Evolutionary conservation across 2,113 vertebrate genomes (phyloP).

Genomic region (Menidia beryllina): DNA sequence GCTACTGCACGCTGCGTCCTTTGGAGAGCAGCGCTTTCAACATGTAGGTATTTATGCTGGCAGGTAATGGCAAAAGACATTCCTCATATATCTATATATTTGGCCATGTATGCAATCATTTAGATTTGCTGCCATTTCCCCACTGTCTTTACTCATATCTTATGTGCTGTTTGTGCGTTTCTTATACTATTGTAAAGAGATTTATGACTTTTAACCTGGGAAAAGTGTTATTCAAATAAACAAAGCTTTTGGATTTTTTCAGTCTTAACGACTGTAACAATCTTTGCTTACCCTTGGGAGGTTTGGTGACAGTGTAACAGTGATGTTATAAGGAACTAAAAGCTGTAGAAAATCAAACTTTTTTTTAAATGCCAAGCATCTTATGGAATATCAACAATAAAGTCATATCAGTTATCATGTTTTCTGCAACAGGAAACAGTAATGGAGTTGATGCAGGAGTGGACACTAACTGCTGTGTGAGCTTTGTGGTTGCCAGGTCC

Average conservation of each 20-base stretch:
- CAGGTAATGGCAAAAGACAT: background rate
- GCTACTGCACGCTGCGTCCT: slow-evolving; percentile 34
- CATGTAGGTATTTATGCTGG: background rate
- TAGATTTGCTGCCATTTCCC: no score
- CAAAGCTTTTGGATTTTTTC: background rate
- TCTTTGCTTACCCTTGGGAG: no score
- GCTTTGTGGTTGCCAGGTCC: slow-evolving; percentile 45
- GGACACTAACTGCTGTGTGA: slow-evolving; percentile 36
- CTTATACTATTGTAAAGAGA: no score
- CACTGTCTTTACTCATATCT: no score
- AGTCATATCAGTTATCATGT: no score
- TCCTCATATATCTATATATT: no score
- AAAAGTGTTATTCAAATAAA: no score
- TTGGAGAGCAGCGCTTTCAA: slow-evolving; percentile 11
- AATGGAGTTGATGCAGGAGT: slow-evolving; percentile 26
- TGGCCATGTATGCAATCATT: no score
- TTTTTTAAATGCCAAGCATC: background rate
- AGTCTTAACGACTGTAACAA: background rate
- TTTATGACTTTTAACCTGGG: no score
- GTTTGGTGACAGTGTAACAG: accelerated
- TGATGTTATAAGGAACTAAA: background rate
- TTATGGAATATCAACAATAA: background rate
- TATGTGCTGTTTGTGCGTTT: no score
- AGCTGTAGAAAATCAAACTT: background rate
- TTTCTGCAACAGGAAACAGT: background rate